Conservation (phyloP, 2,113 vertebrate species). For the Ammodytes marinus region DNA sequence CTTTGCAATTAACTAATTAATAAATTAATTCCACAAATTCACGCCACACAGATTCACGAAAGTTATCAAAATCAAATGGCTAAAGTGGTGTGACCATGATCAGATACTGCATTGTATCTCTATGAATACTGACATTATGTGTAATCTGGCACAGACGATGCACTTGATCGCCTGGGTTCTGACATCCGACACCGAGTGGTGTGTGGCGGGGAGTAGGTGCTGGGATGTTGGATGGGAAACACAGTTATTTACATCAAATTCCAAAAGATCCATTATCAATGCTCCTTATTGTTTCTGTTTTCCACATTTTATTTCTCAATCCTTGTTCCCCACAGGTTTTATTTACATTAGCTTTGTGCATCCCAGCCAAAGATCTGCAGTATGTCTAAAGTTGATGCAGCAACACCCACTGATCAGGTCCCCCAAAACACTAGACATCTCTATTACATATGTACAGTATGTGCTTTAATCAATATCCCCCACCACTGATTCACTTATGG, state of each 20-base stretch:
- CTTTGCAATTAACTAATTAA: too few species aligned
- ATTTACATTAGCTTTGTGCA: too few species aligned
- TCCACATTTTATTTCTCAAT: background rate
- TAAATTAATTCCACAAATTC: too few species aligned
- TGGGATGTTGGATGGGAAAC: background rate
- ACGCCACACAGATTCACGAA: background rate
- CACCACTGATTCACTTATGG: too few species aligned
- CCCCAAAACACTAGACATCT: too few species aligned
- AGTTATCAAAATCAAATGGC: background rate
- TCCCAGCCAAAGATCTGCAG: too few species aligned
- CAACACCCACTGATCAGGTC: too few species aligned
- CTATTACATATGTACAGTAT: too few species aligned
- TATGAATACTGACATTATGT: background rate
- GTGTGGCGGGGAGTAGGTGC: background rate
- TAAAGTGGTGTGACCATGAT: background rate
- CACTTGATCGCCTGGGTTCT: background rate
- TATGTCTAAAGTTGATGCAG: too few species aligned
- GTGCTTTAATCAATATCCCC: too few species aligned
- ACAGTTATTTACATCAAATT: background rate
- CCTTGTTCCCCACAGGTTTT: background rate
- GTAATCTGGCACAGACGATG: conserved; percentile 1
- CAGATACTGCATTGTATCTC: background rate
- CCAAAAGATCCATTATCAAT: background rate
- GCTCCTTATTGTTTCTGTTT: background rate
- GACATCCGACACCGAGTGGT: background rate